These are phyloP conservation scores for Trachelus tabidus DNA, from an alignment of 2,888 invertebrate species.

Conservation along the genomic window DNA sequence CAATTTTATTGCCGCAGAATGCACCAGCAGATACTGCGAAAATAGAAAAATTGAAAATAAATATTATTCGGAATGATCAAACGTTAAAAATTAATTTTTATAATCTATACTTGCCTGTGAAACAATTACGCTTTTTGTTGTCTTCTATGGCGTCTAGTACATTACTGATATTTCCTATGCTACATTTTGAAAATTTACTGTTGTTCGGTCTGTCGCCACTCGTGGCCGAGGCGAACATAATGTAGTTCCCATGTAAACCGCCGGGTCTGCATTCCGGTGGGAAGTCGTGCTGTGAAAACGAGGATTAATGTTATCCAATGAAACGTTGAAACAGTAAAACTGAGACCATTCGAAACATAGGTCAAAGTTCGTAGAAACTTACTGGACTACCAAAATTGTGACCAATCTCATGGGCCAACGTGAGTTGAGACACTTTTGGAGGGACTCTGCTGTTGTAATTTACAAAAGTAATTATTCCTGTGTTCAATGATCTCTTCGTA, in stretches of 20 bases:
- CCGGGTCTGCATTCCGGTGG: conserved; percentile 92
- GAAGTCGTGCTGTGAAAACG: conserved; percentile 84
- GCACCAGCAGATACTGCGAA: conserved; percentile 83
- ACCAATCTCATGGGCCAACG: conserved; percentile 97
- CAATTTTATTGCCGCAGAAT: conserved; percentile 99
- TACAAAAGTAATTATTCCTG: conserved; percentile 98
- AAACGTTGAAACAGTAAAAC: not conserved
- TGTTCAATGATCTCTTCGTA: conserved; percentile 94
- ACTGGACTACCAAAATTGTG: conserved; percentile 99
- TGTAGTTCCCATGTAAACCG: conserved; percentile 93
- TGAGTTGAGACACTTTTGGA: conserved; percentile 96
- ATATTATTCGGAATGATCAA: not conserved
- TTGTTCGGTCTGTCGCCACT: conserved; percentile 98
- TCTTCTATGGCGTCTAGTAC: conserved; percentile 93
- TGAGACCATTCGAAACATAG: not conserved
- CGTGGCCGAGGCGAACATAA: conserved; percentile 99
- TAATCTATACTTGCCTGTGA: conserved; percentile 70
- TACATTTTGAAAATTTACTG: conserved; percentile 95
- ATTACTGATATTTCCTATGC: conserved; percentile 93
- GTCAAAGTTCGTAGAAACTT: conserved; percentile 58
- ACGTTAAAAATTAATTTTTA: not conserved
- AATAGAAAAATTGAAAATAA: not conserved
- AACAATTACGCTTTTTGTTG: conserved; percentile 92
- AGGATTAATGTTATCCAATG: not conserved
- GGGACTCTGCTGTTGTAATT: conserved; percentile 98